Percentiles rank a stretch among this genome's conserved stretches.
These are phyloP conservation scores for Chaetogeoica ovagalla DNA, from an alignment of 2,888 invertebrate genomes.

Conservation along the genomic window DNA sequence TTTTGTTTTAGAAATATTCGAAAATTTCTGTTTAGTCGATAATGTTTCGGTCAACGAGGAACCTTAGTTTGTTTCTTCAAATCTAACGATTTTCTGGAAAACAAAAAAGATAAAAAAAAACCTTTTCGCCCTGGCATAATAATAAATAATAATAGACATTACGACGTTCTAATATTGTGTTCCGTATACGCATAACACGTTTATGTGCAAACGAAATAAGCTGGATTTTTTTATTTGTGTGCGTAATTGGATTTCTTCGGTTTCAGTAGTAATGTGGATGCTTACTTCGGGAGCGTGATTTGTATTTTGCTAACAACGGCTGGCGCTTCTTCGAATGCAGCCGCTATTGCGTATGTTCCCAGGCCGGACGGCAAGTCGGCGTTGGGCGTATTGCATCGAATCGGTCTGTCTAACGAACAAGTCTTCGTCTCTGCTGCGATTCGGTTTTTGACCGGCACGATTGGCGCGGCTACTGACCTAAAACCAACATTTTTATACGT, in stretches of 20 bases:
- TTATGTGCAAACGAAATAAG: neutral
- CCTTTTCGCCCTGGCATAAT: neutral
- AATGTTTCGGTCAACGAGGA: constrained; percentile 40
- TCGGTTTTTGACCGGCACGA: constrained; percentile 78
- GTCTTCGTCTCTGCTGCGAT: constrained; percentile 66
- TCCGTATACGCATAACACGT: neutral
- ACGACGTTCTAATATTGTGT: no score
- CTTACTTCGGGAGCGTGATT: constrained; percentile 68
- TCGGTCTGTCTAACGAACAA: constrained; percentile 71
- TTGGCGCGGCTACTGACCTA: constrained; percentile 73
- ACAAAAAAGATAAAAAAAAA: constrained; percentile 17
- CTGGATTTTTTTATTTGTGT: no score
- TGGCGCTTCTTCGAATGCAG: constrained; percentile 58
- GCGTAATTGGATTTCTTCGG: neutral
- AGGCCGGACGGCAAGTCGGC: constrained; percentile 73
- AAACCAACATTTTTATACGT: no score
- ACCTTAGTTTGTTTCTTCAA: constrained; percentile 26
- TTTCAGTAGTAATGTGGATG: neutral
- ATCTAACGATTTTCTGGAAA: constrained; percentile 48
- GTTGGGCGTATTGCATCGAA: constrained; percentile 58
- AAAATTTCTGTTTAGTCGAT: constrained; percentile 14
- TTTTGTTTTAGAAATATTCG: constrained; percentile 13
- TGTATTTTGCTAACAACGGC: constrained; percentile 67
- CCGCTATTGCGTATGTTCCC: constrained; percentile 66
- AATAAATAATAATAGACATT: no score